A percentile compares a stretch with the other conserved stretches of the same genome.
Conservation (phyloP, 2,888 invertebrate genomes). For the Rhagonycha lutea region DNA sequence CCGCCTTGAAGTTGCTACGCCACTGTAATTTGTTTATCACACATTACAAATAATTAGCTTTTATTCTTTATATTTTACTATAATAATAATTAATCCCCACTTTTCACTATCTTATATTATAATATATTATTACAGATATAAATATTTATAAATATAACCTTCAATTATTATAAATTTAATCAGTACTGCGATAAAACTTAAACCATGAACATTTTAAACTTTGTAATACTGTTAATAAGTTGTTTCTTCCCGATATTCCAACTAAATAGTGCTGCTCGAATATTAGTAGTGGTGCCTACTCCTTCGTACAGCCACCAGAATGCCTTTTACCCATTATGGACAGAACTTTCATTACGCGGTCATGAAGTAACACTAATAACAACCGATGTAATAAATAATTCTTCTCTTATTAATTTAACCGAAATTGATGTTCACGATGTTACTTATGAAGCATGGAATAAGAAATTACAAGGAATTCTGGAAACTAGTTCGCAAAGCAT, state of each 20-base stretch:
- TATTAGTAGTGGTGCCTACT: no score
- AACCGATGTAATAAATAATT: slow-evolving; percentile 45
- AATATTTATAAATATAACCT: not conserved
- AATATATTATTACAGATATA: no score
- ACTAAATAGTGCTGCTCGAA: not conserved
- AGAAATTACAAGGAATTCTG: not conserved
- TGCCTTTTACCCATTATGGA: no score
- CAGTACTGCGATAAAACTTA: not conserved
- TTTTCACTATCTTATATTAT: no score
- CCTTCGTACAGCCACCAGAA: no score
- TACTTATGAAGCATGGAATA: slow-evolving; percentile 38
- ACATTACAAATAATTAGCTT: no score
- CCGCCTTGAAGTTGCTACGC: no score
- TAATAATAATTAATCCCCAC: no score
- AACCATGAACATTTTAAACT: not conserved
- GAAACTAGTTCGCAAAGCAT: not conserved
- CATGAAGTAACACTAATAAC: no score
- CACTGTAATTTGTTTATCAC: no score
- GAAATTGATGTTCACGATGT: slow-evolving; percentile 49
- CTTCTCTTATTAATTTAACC: slow-evolving; percentile 47
- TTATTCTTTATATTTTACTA: no score
- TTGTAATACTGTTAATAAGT: not conserved
- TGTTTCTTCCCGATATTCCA: not conserved
- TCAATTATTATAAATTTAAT: not conserved
- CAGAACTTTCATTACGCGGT: no score